phyloP scores from a whole-genome alignment of 2,113 vertebrate genomes.

The Chauna torquata region DNA sequence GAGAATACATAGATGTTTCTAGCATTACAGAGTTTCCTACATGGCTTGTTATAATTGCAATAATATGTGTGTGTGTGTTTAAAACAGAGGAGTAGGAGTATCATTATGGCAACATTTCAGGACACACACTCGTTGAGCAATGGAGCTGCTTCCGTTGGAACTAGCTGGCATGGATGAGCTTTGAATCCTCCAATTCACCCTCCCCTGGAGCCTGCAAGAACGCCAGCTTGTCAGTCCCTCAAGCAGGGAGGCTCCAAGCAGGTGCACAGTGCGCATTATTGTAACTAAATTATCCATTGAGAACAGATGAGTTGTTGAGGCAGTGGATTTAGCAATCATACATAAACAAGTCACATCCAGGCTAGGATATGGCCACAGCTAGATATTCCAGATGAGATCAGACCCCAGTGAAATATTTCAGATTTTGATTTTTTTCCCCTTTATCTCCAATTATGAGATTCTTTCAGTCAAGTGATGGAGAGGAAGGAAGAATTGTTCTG shows the following conservation, averaged over 20 bases:
- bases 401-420: background rate
- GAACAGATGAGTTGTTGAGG: background rate
- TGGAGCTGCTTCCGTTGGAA: background rate
- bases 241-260: background rate
- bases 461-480: background rate
- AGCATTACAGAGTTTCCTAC: background rate
- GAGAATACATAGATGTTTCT: background rate
- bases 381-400: background rate
- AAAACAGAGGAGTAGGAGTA: background rate
- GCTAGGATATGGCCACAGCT: background rate
- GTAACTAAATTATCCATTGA: background rate
- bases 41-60: background rate
- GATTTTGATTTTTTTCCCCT: background rate
- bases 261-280: accelerated
- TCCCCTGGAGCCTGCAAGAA: background rate
- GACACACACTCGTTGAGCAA: background rate
- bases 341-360: background rate
- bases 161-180: background rate
- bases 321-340: background rate
- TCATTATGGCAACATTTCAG: background rate
- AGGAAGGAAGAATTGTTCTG: background rate
- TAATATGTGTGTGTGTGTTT: background rate
- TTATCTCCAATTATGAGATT: background rate
- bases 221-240: background rate
- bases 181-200: background rate